phyloP scores from a whole-genome alignment of 2,797 vertebrate species.

The Sebastes cheni region DNA sequence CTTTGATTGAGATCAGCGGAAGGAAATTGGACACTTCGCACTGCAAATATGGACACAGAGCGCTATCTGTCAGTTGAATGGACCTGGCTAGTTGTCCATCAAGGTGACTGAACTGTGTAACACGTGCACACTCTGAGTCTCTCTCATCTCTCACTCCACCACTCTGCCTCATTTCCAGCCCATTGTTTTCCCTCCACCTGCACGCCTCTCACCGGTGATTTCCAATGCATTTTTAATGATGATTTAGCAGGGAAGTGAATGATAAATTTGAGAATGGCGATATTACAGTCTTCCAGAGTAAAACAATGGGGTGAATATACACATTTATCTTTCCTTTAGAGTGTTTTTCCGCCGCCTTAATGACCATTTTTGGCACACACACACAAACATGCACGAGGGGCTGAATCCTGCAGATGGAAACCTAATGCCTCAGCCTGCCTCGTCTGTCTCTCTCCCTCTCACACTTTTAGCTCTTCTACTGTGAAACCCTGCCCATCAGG shows the following conservation, averaged over 20 bases:
- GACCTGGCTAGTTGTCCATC: slow-evolving; percentile 62
- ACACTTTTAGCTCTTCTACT: slow-evolving; percentile 47
- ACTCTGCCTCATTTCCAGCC: slow-evolving; percentile 37
- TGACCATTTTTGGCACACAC: background rate
- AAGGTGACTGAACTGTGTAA: slow-evolving; percentile 50
- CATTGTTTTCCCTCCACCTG: slow-evolving; percentile 26
- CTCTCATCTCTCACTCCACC: slow-evolving; percentile 31
- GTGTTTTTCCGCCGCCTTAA: background rate
- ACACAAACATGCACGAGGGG: background rate
- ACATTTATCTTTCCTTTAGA: slow-evolving; percentile 28
- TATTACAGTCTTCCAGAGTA: slow-evolving; percentile 18
- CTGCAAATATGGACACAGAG: slow-evolving; percentile 56
- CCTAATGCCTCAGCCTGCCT: slow-evolving; percentile 36
- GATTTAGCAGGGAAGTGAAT: slow-evolving; percentile 42
- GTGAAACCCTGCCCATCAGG: slow-evolving; percentile 54
- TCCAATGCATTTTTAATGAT: slow-evolving; percentile 61
- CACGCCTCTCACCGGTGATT: slow-evolving; percentile 44
- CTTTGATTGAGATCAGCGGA: slow-evolving; percentile 52
- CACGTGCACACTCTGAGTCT: slow-evolving; percentile 4
- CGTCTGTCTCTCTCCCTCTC: slow-evolving; percentile 20
- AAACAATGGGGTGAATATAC: background rate
- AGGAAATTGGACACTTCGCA: slow-evolving; percentile 68
- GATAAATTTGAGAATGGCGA: slow-evolving; percentile 20
- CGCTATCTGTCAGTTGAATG: slow-evolving; percentile 56
- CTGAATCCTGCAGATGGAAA: slow-evolving; percentile 52